These are phyloP conservation scores for Allophyes oxyacanthae DNA, from an alignment of 2,888 invertebrate genomes.

Conservation along the genomic window DNA sequence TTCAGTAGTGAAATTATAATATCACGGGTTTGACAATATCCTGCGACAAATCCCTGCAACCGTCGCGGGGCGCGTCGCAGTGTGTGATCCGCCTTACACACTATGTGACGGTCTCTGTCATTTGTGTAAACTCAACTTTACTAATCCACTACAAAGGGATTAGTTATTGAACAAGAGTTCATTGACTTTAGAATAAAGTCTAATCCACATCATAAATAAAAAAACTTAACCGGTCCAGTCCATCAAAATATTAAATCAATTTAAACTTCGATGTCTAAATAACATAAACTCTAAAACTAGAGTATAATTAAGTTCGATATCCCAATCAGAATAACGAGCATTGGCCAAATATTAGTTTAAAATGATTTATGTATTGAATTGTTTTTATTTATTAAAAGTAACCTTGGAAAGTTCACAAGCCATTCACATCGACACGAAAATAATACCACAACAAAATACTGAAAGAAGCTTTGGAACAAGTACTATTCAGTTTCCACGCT, in stretches of 20 bases:
- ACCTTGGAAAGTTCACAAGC: constrained; percentile 51
- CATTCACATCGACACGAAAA: constrained; percentile 47
- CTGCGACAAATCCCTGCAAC: too few species aligned
- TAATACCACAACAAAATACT: constrained; percentile 44
- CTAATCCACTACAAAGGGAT: constrained; percentile 1
- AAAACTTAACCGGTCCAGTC: constrained; percentile 24
- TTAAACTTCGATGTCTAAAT: constrained; percentile 6
- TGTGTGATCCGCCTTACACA: too few species aligned
- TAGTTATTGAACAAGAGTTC: constrained; percentile 18
- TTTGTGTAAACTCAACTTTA: neutral
- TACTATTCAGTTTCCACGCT: neutral
- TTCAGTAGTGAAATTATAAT: too few species aligned
- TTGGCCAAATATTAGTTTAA: constrained; percentile 17
- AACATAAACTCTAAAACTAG: constrained; percentile 9
- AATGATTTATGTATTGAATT: constrained; percentile 17
- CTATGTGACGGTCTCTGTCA: too few species aligned
- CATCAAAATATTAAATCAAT: constrained; percentile 22
- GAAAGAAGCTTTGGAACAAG: constrained; percentile 38
- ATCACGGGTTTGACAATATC: too few species aligned
- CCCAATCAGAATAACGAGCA: constrained; percentile 12
- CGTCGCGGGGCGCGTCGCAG: too few species aligned
- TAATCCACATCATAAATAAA: constrained; percentile 16
- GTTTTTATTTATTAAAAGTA: constrained; percentile 15
- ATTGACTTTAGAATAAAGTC: constrained; percentile 17
- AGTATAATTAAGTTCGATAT: constrained; percentile 5